Evolutionary conservation across 2,113 vertebrate genomes (phyloP), one percentile per base, ranked within the genome.

Genomic region (Hystrix brachyura): DNA sequence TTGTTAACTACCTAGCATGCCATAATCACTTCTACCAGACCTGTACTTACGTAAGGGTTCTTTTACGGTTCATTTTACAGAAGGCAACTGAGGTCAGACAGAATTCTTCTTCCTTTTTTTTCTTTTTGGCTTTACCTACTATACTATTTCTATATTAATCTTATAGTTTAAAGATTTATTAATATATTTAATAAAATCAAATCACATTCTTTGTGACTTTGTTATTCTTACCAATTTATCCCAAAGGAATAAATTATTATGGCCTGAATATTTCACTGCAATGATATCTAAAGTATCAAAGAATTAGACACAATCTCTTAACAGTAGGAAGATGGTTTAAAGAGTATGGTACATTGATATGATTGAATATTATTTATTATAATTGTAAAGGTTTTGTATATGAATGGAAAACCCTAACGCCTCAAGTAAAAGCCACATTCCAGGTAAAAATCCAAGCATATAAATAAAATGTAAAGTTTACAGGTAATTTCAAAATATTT

Each of bases 391-490:
- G 7, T 25, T 72, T 72, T 43, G 14, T 86, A 82, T 80, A 79
- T 57, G 43, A 93, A 3, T 38, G 23, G 14, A 64, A 97, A 97
- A 67, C 46, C 27, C 34, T 59, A 6, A n/a, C 6, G 64, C 21
- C 32, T 71, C 80, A 95, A 93, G 10, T 27, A 81, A 84, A 95
- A 79, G 10, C 5, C 13, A 1, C 72, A 87, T 85, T 81, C 11
- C 60, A 90, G 78, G 62, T 90, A 85, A 95, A 96, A 76, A 69
- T 59, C 51, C 83, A 1, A 38, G 3, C 57, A 92, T 18, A 48
- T 71, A 65, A 95, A 71, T 93, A 94, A 93, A 95, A 94, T 94
- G 0, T 51, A 69, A 46, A 55, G 74, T 91, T 57, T 79, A 83
- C 11, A 93, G 59, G 21, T 38, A 78, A 79, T 53, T 69, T 88